phyloP scores from a whole-genome alignment of 2,797 vertebrate species.

The Poeciliopsis gracilis region DNA sequence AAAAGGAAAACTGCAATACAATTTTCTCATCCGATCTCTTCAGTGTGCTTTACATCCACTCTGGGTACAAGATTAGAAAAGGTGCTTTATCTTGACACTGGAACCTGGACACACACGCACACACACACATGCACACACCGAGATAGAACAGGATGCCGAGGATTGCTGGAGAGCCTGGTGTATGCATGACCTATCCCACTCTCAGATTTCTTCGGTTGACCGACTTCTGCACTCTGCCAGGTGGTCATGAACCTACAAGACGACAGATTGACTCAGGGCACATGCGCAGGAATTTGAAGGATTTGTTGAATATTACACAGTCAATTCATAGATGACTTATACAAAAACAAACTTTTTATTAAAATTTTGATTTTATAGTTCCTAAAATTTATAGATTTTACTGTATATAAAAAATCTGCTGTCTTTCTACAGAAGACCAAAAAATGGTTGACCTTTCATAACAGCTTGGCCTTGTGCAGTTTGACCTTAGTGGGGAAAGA shows the following conservation, averaged over 20 bases:
- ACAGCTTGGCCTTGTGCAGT: slow-evolving; percentile 39
- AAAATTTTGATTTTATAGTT: not conserved
- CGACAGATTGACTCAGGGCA: slow-evolving; percentile 7
- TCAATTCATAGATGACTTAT: not conserved
- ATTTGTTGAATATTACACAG: not conserved
- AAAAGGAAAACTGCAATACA: not conserved
- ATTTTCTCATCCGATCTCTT: not conserved
- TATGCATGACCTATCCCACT: slow-evolving; percentile 40
- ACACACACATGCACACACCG: not conserved
- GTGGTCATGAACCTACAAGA: slow-evolving; percentile 37
- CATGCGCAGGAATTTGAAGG: not conserved
- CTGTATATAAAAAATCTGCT: not conserved
- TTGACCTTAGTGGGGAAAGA: slow-evolving; percentile 51
- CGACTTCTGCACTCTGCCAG: slow-evolving; percentile 47
- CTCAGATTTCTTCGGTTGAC: slow-evolving; percentile 57
- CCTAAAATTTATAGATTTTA: not conserved
- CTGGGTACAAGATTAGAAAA: slow-evolving; percentile 7
- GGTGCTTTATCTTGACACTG: not conserved
- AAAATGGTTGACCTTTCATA: slow-evolving; percentile 56
- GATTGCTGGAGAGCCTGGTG: slow-evolving; percentile 65
- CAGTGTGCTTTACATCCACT: not conserved
- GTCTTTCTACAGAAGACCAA: not conserved
- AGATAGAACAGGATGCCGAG: slow-evolving; percentile 46
- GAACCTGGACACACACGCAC: not conserved
- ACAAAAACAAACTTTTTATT: not conserved